A percentile compares a stretch with the other conserved stretches of the same genome.
Conservation (phyloP, 1,140 invertebrate species). For the Drosophila pruinosa region DNA sequence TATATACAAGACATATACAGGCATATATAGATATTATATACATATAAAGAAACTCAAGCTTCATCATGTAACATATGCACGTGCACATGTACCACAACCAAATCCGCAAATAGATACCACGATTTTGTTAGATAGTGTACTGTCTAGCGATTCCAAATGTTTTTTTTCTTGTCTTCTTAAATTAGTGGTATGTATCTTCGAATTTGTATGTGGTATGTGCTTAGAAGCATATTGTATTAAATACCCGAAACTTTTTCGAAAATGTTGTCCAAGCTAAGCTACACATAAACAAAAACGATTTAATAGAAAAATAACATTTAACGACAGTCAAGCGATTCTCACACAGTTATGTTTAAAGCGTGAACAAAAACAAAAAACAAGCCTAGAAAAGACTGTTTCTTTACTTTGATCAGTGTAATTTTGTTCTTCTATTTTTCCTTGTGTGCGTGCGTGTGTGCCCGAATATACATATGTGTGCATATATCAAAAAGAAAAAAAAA, state of each 20-base stretch:
- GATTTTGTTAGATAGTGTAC: background rate
- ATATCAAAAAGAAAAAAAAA: background rate
- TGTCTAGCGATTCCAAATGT: background rate
- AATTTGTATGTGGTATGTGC: constrained; percentile 7
- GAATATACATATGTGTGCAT: background rate
- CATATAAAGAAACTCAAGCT: constrained; percentile 1
- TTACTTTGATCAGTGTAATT: constrained; percentile 1
- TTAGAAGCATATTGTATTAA: constrained; percentile 11
- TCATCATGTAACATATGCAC: constrained; percentile 3
- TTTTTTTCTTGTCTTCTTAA: background rate
- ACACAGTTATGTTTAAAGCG: constrained; percentile 59
- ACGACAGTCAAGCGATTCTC: constrained; percentile 48
- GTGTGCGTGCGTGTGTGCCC: background rate
- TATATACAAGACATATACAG: constrained; percentile 46
- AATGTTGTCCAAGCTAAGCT: constrained; percentile 44
- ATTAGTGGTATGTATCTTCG: background rate
- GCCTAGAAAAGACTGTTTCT: constrained; percentile 69
- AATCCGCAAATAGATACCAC: constrained; percentile 4
- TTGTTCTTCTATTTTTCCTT: background rate
- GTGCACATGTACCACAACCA: constrained; percentile 7
- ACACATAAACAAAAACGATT: constrained; percentile 26
- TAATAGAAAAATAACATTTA: constrained; percentile 13
- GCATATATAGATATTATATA: constrained; percentile 18
- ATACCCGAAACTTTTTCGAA: constrained; percentile 16
- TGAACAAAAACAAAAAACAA: constrained; percentile 46